Evolutionary conservation across 2,113 vertebrate species (phyloP), one percentile per base, ranked within the genome.

Genomic region (Tragulus kanchil): DNA sequence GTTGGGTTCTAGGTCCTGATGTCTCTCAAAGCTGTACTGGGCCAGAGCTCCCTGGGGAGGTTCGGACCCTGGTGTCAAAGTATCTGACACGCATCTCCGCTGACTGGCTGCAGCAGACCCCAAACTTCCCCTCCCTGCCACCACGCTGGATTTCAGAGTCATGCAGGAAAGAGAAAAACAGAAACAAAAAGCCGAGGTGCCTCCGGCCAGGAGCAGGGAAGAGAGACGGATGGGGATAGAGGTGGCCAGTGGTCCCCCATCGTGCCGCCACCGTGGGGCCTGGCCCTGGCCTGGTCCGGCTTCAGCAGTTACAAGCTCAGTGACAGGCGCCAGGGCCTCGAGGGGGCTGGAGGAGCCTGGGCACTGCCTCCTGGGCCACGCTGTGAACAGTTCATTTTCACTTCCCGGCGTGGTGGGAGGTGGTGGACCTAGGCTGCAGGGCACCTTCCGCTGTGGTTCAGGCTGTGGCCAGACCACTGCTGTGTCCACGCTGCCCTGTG

Each of bases 161-260:
- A 58, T 77, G 69, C 26, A 64, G 89, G 58, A 52, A 26, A 50
- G 56, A n/a, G 1, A 78, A 19, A 77, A n/a, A 15, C 45, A 62
- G 36, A 71, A 25, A 56, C 5, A 16, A 58, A 25, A 28, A 79
- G 45, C 48, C 52, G 69, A 78, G 61, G 52, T 36, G 52, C 52
- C 6, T 73, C 10, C 36, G 67, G 71, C 61, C 36, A 45, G 78
- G 2, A 19, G 45, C 10, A 17, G 48, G 19, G 5, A 28, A 56
- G 54, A 71, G 23, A 42, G 6, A 6, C 7, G 13, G 69, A 4
- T 1, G 2, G 42, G 28, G 31, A 21, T 17, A 25, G 79, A 52
- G 58, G 3, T 3, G 8, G 12, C 15, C 0, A 6, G 36, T 3
- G 36, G 31, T 8, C 10, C 28, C 21, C 50, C 4, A 0, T 54